Percentiles rank a stretch among this genome's conserved stretches.
phyloP scores from a whole-genome alignment of 2,888 invertebrate species.

The Choristoneura rosaceana region DNA sequence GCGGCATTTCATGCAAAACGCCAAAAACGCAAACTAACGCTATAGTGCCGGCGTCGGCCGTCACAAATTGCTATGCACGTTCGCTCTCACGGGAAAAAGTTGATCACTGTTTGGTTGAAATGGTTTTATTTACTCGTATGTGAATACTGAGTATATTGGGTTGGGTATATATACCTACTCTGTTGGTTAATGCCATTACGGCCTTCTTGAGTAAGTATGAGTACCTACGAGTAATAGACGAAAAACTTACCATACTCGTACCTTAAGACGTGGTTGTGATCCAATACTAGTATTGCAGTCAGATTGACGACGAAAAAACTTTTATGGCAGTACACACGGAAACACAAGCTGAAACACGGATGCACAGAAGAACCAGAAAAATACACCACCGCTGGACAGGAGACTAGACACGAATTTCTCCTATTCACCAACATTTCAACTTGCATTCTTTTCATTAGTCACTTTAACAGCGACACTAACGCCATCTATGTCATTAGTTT shows the following conservation, averaged over 20 bases:
- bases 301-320: no score
- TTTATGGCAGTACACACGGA: no score
- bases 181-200: not conserved
- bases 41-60: slow-evolving; percentile 18
- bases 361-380: no score
- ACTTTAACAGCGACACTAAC: no score
- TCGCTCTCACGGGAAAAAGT: slow-evolving; percentile 28
- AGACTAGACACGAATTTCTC: no score
- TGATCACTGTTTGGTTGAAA: slow-evolving; percentile 31
- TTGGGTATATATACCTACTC: not conserved
- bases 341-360: no score
- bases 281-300: not conserved
- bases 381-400: no score
- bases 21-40: slow-evolving; percentile 27
- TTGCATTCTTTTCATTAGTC: no score
- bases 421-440: no score
- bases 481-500: no score
- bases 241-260: not conserved
- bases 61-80: slow-evolving; percentile 33
- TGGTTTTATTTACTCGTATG: slow-evolving; percentile 6
- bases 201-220: not conserved
- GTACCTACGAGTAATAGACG: not conserved
- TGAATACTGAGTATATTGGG: not conserved
- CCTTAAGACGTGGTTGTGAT: not conserved
- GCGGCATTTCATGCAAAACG: slow-evolving; percentile 29